Base-by-base conservation (phyloP, 2,888 invertebrate genomes). In the Sinodicranocentrus sp. region DNA sequence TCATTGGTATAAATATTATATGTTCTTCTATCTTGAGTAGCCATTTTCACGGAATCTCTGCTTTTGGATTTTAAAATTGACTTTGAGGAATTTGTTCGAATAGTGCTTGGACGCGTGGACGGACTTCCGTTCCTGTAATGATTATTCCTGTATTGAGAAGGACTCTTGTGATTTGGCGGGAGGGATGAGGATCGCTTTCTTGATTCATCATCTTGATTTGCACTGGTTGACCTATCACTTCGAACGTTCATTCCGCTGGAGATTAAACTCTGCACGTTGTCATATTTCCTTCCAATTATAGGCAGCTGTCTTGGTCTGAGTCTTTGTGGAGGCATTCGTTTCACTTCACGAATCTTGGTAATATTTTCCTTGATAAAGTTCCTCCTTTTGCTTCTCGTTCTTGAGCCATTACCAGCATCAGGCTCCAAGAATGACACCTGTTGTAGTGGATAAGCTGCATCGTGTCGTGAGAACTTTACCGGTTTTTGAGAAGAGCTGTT, bases 361-460 rank as follows among this genome's bases (percentile, higher is more conserved):
- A 82, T 82, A 19, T 82, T 82, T 43, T 82, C 80, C 33, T 67
- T 63, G 25, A 82, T 82, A 73, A 82, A 82, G 33, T 82, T 44
- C 80, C 25, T 33, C 13, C 57, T 6, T 33, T 3, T 26, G 6
- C 39, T 33, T 65, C 39, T n/a, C 2, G 39, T 2, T 17, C 33
- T 65, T 19, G 19, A 33, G 19, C 39, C 39, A 39, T 39, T 6
- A 39, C 39, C 13, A 13, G 39, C 8, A 39, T 39, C 39, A 39
- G 39, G 39, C 13, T 39, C 39, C 8, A 8, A 13, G 39, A 39
- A 39, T 39, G 63, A 15, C 21, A 19, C 13, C 57, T 57, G 25
- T 15, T 57, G 57, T 2, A 57, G 19, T 17, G 10, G 10, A 10
- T 3, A 61, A 17, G 54, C 2, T 2, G 54, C 1, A 21, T 54